Evolutionary conservation across 2,113 vertebrate species (phyloP).

Genomic region (Cyanoliseus patagonus): DNA sequence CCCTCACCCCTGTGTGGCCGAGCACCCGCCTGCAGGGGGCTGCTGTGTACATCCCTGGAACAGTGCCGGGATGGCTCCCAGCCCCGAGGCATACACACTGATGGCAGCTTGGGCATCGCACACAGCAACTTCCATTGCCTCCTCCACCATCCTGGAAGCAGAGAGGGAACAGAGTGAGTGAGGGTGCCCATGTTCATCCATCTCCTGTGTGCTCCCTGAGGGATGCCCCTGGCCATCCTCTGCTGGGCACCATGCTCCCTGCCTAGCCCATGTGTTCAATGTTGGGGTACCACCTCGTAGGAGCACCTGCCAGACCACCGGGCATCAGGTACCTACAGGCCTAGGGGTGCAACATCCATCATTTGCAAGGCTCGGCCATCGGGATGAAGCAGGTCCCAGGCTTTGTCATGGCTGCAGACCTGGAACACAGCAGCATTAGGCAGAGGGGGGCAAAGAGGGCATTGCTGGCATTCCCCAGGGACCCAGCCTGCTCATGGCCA

Average conservation of each 20-base stretch:
- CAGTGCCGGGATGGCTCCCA: neutral
- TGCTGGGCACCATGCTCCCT: neutral
- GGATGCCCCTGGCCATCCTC: neutral
- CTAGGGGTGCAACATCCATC: conserved; percentile 75
- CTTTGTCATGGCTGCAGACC: conserved; percentile 74
- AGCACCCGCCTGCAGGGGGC: accelerated
- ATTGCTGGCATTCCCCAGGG: neutral
- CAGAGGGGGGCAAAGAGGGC: neutral
- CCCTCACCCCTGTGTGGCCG: neutral
- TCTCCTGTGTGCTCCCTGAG: neutral
- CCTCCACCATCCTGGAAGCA: conserved; percentile 35
- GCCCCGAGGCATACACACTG: neutral
- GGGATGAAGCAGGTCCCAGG: conserved; percentile 76
- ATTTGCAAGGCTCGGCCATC: conserved; percentile 50
- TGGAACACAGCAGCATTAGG: neutral
- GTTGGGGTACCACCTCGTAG: neutral
- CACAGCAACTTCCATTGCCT: neutral
- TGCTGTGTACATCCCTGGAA: neutral
- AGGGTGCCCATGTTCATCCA: neutral
- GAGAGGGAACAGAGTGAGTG: accelerated
- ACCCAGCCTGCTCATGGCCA: accelerated
- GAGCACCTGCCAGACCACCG: accelerated
- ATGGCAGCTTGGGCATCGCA: conserved; percentile 21
- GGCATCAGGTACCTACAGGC: conserved; percentile 69
- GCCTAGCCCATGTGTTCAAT: accelerated